Percentiles rank a stretch among this genome's conserved stretches.
Conservation (phyloP, 2,113 vertebrate genomes). For the Alosa alosa region DNA sequence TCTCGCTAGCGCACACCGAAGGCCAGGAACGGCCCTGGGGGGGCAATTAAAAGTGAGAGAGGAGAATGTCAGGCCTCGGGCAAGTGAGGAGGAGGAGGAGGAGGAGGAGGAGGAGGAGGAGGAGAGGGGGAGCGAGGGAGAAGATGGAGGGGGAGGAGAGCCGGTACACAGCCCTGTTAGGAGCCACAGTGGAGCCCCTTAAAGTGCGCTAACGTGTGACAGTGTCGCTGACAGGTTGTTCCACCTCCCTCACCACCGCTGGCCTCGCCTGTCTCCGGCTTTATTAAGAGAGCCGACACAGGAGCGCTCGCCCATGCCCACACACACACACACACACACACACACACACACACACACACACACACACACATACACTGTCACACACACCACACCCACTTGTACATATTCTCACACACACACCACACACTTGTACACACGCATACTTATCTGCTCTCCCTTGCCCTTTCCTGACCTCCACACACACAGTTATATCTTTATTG, state of each 20-base stretch:
- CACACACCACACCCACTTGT: neutral
- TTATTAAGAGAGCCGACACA: neutral
- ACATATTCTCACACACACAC: neutral
- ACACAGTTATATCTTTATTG: too few relatives aligned
- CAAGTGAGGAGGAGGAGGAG: neutral
- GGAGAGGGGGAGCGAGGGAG: neutral
- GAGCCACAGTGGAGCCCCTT: neutral
- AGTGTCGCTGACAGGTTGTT: conserved; percentile 8
- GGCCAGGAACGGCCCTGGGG: conserved; percentile 2
- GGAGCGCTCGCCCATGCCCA: neutral
- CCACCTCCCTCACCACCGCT: neutral
- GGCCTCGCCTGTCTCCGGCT: neutral
- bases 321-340: neutral
- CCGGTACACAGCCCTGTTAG: neutral
- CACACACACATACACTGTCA: neutral
- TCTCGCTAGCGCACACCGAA: neutral
- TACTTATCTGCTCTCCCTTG: too few relatives aligned
- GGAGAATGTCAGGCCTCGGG: conserved; percentile 12
- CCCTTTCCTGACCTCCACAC: too few relatives aligned
- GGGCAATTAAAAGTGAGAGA: conserved; percentile 16
- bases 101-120: too few relatives aligned
- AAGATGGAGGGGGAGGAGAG: neutral
- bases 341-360: neutral
- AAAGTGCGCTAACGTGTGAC: conserved; percentile 9
- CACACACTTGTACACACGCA: neutral